A percentile compares a stretch with the other conserved stretches of the same genome.
These are phyloP conservation scores for Automeris io DNA, from an alignment of 2,888 invertebrate genomes.

Conservation along the genomic window DNA sequence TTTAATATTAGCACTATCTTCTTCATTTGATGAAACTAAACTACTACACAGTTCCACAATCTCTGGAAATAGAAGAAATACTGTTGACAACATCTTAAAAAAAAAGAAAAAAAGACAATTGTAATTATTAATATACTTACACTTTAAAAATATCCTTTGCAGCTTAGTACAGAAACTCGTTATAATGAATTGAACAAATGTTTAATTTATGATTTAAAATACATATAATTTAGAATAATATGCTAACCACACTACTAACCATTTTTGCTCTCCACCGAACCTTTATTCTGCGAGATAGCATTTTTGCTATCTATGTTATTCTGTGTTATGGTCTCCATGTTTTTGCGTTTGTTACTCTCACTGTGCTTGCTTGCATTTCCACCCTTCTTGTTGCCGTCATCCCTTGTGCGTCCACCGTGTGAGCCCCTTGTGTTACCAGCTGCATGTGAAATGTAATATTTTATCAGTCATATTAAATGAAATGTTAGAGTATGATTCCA, in stretches of 20 bases:
- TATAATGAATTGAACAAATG: neutral
- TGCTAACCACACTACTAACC: slow-evolving; percentile 28
- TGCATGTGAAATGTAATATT: slow-evolving; percentile 29
- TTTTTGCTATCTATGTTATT: slow-evolving; percentile 66
- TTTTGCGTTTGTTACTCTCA: slow-evolving; percentile 53
- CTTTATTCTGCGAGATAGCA: slow-evolving; percentile 50
- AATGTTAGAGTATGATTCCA: too few relatives aligned
- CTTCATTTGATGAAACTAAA: slow-evolving; percentile 59
- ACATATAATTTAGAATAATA: neutral
- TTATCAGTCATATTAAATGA: neutral
- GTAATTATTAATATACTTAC: neutral
- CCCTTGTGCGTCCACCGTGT: slow-evolving; percentile 59
- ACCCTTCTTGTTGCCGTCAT: slow-evolving; percentile 64
- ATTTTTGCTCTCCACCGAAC: slow-evolving; percentile 43
- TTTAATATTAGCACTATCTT: slow-evolving; percentile 42
- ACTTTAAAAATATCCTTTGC: neutral
- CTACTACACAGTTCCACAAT: slow-evolving; percentile 52
- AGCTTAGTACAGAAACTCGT: neutral
- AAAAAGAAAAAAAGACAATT: neutral
- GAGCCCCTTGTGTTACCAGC: slow-evolving; percentile 59
- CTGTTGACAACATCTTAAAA: neutral
- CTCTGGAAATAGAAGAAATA: slow-evolving; percentile 20
- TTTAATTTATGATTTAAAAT: neutral
- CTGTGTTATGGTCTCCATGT: slow-evolving; percentile 69
- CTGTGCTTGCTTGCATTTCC: slow-evolving; percentile 58